Base-by-base conservation (phyloP, 2,797 vertebrate genomes). In the Aplochiton taeniatus region DNA sequence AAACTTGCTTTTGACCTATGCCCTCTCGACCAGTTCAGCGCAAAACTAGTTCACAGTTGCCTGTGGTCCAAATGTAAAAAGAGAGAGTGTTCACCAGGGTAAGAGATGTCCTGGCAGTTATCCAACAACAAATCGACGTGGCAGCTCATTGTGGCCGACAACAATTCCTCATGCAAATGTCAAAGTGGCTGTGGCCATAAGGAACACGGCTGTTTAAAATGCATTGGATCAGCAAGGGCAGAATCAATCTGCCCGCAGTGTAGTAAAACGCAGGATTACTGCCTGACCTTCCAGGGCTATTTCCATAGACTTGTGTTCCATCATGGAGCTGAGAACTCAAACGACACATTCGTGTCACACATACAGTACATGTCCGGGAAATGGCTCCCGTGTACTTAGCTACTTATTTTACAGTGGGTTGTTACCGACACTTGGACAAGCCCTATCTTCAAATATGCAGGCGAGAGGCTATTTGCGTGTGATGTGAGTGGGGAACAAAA, bases 231-330 rank as follows among this genome's bases (percentile, higher is more conserved):
- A 82, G 80, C 70, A 58, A 79, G 81, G 83, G 77, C 71, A 76
- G 82, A 87, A 89, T 90, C 85, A 89, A 87, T 90, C 86, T 83
- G 83, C 85, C 77, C 11, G 59, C 69, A 46, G 78, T 85, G 82
- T 83, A 84, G 86, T 88, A 84, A 88, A 87, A 88, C 84, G 88
- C 51, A 73, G 81, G 82, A 86, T 91, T 87, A 86, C 83, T 82
- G 78, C 80, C 82, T 87, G 89, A 90, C 86, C 88, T 90, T 89
- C 83, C 85, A 61, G 59, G 56, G 81, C 74, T 78, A 81, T 83
- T 85, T 81, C 76, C 72, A 60, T 74, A 74, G 83, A 77, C 71
- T 10, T 59, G 20, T 69, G 71, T 62, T 79, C 74, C 77, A 77
- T 85, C 83, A 85, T 75, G 60, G 41, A 68, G 63, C 4, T 67